phyloP scores from a whole-genome alignment of 2,797 vertebrate genomes.

The Cercopithecus mitis region DNA sequence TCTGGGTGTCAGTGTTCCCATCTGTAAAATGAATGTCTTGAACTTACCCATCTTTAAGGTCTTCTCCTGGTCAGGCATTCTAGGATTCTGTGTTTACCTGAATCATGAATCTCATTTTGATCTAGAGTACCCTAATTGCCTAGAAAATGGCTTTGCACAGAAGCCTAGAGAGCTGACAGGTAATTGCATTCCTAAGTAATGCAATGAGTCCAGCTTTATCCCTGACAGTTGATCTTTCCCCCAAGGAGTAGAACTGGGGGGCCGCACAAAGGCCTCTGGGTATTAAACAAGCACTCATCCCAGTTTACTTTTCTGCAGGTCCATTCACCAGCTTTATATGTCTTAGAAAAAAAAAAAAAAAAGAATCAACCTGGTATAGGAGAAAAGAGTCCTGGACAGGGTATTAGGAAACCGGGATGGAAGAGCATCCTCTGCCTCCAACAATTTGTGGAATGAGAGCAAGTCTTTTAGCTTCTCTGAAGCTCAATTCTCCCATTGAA shows the following conservation, averaged over 20 bases:
- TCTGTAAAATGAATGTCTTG: background rate
- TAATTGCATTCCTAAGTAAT: constrained; percentile 6
- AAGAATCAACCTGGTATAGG: background rate
- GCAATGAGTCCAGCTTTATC: background rate
- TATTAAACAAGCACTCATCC: background rate
- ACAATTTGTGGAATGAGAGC: background rate
- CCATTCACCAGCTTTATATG: background rate
- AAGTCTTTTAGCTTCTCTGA: background rate
- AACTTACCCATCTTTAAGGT: background rate
- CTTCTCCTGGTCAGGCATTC: background rate
- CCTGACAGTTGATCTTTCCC: constrained; percentile 27
- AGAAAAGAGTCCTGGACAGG: background rate
- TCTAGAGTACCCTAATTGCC: background rate
- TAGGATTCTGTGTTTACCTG: background rate
- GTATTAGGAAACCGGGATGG: background rate
- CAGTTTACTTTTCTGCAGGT: background rate
- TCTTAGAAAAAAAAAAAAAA: background rate
- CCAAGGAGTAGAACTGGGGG: background rate
- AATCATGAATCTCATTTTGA: background rate
- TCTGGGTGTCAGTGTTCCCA: background rate
- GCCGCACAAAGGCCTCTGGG: background rate
- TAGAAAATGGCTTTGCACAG: background rate
- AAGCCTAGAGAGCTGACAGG: background rate
- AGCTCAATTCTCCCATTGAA: background rate
- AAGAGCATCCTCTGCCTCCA: background rate